Percentiles rank a stretch among this genome's conserved stretches.
These are phyloP conservation scores for Oscheius sp. DNA, from an alignment of 2,888 invertebrate species.

Conservation along the genomic window DNA sequence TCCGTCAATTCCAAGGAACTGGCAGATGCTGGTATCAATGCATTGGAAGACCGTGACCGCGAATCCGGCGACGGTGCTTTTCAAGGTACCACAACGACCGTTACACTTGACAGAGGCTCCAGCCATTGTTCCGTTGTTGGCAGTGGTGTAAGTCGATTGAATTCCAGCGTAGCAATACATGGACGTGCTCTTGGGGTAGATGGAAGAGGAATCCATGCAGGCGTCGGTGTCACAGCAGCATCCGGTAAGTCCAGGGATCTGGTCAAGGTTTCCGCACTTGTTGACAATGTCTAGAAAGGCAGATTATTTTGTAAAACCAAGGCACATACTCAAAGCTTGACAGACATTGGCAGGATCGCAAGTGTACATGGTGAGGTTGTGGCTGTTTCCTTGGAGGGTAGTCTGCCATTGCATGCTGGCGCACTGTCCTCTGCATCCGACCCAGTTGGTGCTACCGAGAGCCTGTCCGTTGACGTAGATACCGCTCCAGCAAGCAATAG, in stretches of 20 bases:
- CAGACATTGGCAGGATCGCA: slow-evolving; percentile 52
- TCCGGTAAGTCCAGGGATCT: slow-evolving; percentile 44
- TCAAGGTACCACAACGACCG: slow-evolving; percentile 50
- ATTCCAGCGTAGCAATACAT: slow-evolving; percentile 56
- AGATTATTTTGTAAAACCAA: neutral
- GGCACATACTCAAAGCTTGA: slow-evolving; percentile 31
- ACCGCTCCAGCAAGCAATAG: slow-evolving; percentile 54
- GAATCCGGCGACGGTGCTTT: slow-evolving; percentile 43
- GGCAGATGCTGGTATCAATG: slow-evolving; percentile 39
- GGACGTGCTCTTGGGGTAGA: slow-evolving; percentile 47
- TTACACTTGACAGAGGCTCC: slow-evolving; percentile 45
- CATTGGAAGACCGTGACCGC: slow-evolving; percentile 50
- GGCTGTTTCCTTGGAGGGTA: slow-evolving; percentile 30
- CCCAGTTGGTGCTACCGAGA: slow-evolving; percentile 35
- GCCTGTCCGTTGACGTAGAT: slow-evolving; percentile 49
- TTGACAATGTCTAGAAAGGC: slow-evolving; percentile 25
- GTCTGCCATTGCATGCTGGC: slow-evolving; percentile 29
- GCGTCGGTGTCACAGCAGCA: slow-evolving; percentile 57
- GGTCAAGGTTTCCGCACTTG: slow-evolving; percentile 44
- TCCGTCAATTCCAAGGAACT: slow-evolving; percentile 46
- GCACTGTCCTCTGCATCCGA: slow-evolving; percentile 27
- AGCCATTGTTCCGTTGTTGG: slow-evolving; percentile 1
- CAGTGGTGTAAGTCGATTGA: slow-evolving; percentile 18
- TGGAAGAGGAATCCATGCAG: slow-evolving; percentile 45
- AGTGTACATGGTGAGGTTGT: slow-evolving; percentile 45